Evolutionary conservation across 2,888 invertebrate species (phyloP), one percentile per base, ranked within the genome.

Genomic region (Chesias legatella): DNA sequence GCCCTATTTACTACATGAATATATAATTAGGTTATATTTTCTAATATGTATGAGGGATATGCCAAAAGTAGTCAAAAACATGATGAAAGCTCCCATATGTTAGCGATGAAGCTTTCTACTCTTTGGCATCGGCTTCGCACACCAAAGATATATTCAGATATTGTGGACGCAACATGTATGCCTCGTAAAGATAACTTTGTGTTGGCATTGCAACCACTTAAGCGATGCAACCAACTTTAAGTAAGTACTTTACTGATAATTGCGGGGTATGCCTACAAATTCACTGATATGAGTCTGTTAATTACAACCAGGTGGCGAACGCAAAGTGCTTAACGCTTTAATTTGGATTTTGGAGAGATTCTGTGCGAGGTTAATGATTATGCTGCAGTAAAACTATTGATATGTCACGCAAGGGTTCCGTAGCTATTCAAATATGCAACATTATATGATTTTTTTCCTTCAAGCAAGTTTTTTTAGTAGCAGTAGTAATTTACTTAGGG

Each of bases 181-280:
- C 56, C 47, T 55, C 51, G 39, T 52, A 57, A 40, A 63, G 58
- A 66, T 61, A 63, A 63, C 54, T 42, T 36, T 42, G 35, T 20
- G 28, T 39, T 45, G 40, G 56, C 56, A 56, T 60, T 50, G 37
- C 33, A 21, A 21, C 53, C 61, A 60, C 66, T 67, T 60, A 50
- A 49, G 53, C 33, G 56, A 43, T 50, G 56, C 64, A 63, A 62
- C 57, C 53, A 52, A 51, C 41, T 48, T 53, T 55, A 56, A 49
- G 48, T 47, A 51, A n/a, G 42, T 62, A 58, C 66, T 67, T 59
- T 53, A 56, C 51, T 46, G 48, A 52, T 54, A 48, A 65, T 58
- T 51, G 53, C 44, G 27, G 37, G 49, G 40, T 36, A 49, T 50
- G 50, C 51, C 48, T 41, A 43, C 48, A 50, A 50, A 59, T 65